Conservation (phyloP, 2,113 vertebrate species). For the Poecile atricapillus region DNA sequence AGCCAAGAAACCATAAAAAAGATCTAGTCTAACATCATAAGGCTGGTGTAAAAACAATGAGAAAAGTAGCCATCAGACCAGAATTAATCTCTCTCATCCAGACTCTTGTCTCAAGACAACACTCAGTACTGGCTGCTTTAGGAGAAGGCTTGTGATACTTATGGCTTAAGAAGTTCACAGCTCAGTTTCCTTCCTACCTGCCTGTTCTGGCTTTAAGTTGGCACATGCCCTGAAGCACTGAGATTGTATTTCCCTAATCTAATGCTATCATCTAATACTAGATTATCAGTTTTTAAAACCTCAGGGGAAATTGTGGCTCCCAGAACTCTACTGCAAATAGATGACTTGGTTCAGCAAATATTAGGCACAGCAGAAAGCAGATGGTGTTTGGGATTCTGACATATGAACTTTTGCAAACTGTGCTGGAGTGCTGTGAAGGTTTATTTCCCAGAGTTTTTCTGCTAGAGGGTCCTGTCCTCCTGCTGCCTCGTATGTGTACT, state of each 20-base stretch:
- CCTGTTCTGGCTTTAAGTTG: not conserved
- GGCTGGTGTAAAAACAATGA: not conserved
- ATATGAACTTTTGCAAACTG: not conserved
- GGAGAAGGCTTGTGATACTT: not conserved
- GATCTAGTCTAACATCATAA: not conserved
- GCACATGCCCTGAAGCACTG: not conserved
- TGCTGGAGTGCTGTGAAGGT: not conserved
- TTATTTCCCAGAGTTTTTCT: not conserved
- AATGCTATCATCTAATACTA: not conserved
- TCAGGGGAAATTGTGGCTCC: not conserved
- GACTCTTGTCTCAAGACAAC: not conserved
- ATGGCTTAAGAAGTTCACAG: not conserved
- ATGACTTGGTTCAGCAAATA: not conserved
- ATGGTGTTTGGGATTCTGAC: not conserved
- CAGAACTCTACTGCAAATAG: not conserved
- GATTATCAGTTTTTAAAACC: conserved; percentile 9
- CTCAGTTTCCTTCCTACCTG: not conserved
- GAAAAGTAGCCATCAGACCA: not conserved
- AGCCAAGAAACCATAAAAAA: not conserved
- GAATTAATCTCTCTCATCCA: not conserved
- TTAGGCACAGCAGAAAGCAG: not conserved
- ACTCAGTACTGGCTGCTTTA: not conserved
- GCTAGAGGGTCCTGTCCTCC: not conserved
- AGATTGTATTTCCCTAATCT: not conserved
- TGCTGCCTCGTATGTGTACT: not conserved